Percentiles rank a stretch among this genome's conserved stretches.
phyloP scores from a whole-genome alignment of 1,140 invertebrate genomes.

The Drosophila guanche region DNA sequence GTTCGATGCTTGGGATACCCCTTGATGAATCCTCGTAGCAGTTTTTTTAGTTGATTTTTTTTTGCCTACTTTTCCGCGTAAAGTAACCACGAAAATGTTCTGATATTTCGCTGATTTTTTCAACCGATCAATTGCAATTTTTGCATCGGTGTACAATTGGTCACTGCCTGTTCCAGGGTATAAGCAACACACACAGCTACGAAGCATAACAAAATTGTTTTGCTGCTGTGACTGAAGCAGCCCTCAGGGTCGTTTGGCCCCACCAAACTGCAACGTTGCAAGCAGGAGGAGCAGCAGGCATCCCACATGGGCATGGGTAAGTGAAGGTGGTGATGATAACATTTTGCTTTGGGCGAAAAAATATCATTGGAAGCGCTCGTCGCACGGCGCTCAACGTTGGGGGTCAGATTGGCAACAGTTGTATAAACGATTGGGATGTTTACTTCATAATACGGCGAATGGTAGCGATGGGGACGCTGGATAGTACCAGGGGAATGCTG shows the following conservation, averaged over 20 bases:
- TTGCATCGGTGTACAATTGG: no score
- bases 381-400: not conserved
- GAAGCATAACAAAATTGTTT: constrained; percentile 66
- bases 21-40: no score
- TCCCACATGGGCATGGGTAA: not conserved
- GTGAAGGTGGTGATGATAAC: constrained; percentile 8
- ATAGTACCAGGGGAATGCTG: not conserved
- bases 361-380: constrained; percentile 61
- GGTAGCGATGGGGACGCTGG: not conserved
- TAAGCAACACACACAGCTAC: constrained; percentile 52
- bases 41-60: no score
- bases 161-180: no score
- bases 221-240: constrained; percentile 61
- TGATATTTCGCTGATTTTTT: no score
- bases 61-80: no score
- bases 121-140: no score
- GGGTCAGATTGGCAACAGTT: constrained; percentile 72
- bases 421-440: constrained; percentile 75
- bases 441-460: constrained; percentile 57
- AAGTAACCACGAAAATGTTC: no score
- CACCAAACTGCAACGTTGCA: not conserved
- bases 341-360: constrained; percentile 51
- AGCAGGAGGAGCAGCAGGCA: no score
- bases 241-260: constrained; percentile 9
- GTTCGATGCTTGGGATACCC: no score